These are phyloP conservation scores for Drosophila malerkotliana DNA, from an alignment of 1,140 invertebrate genomes.

Conservation along the genomic window DNA sequence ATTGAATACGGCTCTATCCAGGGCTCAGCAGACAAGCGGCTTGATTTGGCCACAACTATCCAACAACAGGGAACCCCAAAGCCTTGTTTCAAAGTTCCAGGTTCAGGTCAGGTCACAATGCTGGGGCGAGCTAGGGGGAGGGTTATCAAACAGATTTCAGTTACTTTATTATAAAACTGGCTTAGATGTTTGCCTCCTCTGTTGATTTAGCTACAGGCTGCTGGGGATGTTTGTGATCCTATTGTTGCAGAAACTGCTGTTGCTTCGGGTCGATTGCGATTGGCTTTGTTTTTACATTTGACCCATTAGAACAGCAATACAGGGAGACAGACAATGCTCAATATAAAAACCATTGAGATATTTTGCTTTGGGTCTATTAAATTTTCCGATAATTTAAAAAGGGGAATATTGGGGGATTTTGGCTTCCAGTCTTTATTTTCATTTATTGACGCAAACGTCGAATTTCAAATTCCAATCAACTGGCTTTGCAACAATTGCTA, in stretches of 20 bases:
- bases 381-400: neutral
- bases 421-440: neutral
- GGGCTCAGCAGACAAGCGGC: slow-evolving; percentile 39
- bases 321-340: neutral
- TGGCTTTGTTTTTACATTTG: slow-evolving; percentile 1
- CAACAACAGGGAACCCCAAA: slow-evolving; percentile 42
- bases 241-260: slow-evolving; percentile 12
- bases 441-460: neutral
- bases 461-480: slow-evolving; percentile 7
- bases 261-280: neutral
- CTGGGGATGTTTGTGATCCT: neutral
- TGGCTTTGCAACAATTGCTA: slow-evolving; percentile 6
- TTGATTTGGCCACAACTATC: slow-evolving; percentile 53
- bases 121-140: slow-evolving; percentile 1
- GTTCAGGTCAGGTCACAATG: slow-evolving; percentile 29
- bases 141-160: slow-evolving; percentile 64
- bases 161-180: slow-evolving; percentile 78
- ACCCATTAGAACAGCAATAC: neutral
- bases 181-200: slow-evolving; percentile 60
- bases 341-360: neutral
- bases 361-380: neutral
- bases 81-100: slow-evolving; percentile 48
- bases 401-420: neutral
- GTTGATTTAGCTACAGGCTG: slow-evolving; percentile 12
- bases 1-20: slow-evolving; percentile 35